Conservation (phyloP, 2,113 vertebrate genomes). For the Gulo gulo region DNA sequence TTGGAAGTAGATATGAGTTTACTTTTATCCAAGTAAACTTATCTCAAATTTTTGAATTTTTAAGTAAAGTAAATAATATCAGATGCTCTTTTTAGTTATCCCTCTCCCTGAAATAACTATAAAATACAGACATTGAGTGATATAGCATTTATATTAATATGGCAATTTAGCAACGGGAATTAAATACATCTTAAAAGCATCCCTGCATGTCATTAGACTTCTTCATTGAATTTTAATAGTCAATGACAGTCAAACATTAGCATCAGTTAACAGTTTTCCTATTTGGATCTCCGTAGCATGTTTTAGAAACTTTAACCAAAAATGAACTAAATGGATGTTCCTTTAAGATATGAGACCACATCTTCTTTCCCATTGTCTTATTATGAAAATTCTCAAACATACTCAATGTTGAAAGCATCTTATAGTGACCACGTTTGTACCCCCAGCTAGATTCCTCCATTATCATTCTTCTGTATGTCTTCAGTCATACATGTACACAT, state of each 20-base stretch:
- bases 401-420: background rate
- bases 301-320: background rate
- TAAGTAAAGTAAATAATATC: background rate
- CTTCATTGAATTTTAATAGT: background rate
- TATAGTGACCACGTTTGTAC: background rate
- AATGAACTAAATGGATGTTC: background rate
- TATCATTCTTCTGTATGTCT: background rate
- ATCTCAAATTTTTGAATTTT: background rate
- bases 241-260: background rate
- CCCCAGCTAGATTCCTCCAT: background rate
- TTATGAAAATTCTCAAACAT: background rate
- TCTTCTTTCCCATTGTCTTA: background rate
- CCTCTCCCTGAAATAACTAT: background rate
- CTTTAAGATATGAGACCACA: background rate
- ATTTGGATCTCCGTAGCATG: background rate
- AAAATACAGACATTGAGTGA: background rate
- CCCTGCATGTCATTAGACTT: background rate
- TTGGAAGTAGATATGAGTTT: background rate
- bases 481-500: background rate
- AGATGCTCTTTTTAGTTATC: background rate
- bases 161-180: background rate
- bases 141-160: background rate
- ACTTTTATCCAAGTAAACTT: background rate
- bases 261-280: background rate
- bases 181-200: background rate